Evolutionary conservation across 2,113 vertebrate species (phyloP), one percentile per base, ranked within the genome.

Genomic region (Acanthisitta chloris): DNA sequence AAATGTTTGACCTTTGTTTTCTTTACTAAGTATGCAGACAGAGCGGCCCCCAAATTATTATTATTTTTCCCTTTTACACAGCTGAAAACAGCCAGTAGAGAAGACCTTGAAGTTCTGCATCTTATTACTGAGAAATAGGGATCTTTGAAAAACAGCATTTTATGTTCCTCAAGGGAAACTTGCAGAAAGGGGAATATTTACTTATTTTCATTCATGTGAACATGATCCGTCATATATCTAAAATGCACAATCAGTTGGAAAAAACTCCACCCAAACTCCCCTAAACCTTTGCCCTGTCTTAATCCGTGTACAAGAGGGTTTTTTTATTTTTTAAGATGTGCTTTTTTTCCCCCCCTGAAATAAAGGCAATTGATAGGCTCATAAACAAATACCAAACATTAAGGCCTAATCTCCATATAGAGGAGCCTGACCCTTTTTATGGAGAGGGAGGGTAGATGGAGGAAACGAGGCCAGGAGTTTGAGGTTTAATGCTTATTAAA

Each of bases 401-500:
- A 96, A 94, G 92, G 85, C 87, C 90, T 96, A 95, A 96, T 96
- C 94, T 97, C 95, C 94, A 80, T 94, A 92, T 74, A 92, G 92
- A 87, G 55, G 62, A 88, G 88, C 93, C 92, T 96, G 91, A 91
- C 93, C 89, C 87, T 88, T 94, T 95, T 96, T 96, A 95, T 86
- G 85, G 85, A 86, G 80, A 67, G 81, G 71, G 84, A 91, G 74
- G 59, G 81, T 69, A 52, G 82, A 87, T 18, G 71, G 91, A 95
- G 92, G 91, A 89, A 90, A 61, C 13, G 0, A 51, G 78, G 74
- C 88, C 94, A 91, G 91, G 69, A 91, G 81, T 93, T 94, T 92
- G 88, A 96, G 78, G 87, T 95, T 96, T 96, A 95, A 94, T 96
- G 97, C 92, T 94, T 91, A 97, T 94, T 96, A 95, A 94, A 94